Conservation (phyloP, 92 coral and sea anemone genomes). For the Micromussa lordhowensis region DNA sequence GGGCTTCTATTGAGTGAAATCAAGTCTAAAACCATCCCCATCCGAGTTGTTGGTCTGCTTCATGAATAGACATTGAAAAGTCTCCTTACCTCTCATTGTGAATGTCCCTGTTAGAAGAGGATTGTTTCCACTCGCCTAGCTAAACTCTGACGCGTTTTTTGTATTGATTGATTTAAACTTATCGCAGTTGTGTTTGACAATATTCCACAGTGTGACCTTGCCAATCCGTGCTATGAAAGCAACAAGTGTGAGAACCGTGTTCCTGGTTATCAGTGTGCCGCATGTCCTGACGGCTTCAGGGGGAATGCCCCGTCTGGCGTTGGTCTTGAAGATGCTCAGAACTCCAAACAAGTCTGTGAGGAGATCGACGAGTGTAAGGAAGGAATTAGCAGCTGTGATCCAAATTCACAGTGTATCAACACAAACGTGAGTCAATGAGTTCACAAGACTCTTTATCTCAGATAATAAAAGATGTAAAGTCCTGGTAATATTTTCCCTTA, state of each 20-base stretch:
- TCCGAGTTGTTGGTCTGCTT: not conserved
- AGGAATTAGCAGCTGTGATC: constrained; percentile 80
- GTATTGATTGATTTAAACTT: not conserved
- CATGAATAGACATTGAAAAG: not conserved
- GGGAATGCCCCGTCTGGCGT: constrained; percentile 97
- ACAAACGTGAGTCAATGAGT: constrained; percentile 80
- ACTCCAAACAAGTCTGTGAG: constrained; percentile 78
- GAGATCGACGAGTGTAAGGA: constrained; percentile 94
- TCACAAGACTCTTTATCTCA: no score
- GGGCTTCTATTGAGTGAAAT: not conserved
- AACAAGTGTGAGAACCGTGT: constrained; percentile 78
- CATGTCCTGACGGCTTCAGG: constrained; percentile 94
- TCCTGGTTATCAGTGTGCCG: constrained; percentile 98
- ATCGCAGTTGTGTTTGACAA: not conserved
- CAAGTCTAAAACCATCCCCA: not conserved
- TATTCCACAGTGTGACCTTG: constrained; percentile 70
- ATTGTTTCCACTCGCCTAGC: no score
- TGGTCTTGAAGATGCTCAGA: constrained; percentile 83
- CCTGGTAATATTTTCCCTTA: no score
- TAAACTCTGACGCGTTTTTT: no score
- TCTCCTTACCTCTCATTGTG: not conserved
- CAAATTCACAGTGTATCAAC: constrained; percentile 91
- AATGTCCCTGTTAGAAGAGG: no score
- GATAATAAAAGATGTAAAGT: no score
- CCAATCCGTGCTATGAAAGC: constrained; percentile 83